These are phyloP conservation scores for Aplodontia rufa DNA, from an alignment of 2,113 vertebrate species.

Conservation along the genomic window DNA sequence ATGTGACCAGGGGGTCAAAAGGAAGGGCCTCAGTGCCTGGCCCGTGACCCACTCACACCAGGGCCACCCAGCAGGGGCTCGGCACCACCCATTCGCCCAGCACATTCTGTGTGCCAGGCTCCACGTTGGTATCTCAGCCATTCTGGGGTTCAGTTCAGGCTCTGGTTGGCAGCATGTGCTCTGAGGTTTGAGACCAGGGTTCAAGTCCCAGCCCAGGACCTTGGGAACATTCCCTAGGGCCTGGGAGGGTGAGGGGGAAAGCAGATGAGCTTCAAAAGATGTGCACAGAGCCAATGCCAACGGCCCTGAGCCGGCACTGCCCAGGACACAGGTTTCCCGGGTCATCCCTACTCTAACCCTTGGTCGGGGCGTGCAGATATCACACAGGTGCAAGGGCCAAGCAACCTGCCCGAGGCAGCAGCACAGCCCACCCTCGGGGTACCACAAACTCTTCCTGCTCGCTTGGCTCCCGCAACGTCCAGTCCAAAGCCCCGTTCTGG, in stretches of 20 bases:
- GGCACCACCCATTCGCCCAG: too few species aligned
- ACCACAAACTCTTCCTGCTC: background rate
- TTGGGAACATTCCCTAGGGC: too few species aligned
- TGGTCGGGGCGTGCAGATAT: accelerated
- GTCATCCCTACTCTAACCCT: background rate
- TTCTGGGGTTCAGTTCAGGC: background rate
- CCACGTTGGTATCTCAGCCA: accelerated
- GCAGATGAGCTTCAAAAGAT: background rate
- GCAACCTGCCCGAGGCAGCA: too few species aligned
- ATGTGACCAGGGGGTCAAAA: background rate
- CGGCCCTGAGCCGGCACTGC: accelerated
- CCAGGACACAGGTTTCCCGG: too few species aligned
- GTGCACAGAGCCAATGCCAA: accelerated
- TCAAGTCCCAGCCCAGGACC: background rate
- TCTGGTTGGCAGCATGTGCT: background rate
- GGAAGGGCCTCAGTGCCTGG: background rate
- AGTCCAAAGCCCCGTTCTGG: background rate
- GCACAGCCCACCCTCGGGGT: background rate
- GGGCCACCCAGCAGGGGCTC: background rate
- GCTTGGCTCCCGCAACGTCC: background rate
- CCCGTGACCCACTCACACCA: background rate
- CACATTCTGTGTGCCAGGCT: background rate
- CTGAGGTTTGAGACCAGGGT: background rate
- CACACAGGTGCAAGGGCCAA: background rate
- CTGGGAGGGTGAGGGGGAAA: too few species aligned